Evolutionary conservation across 1,140 invertebrate species (phyloP).

Genomic region (Drosophila quadrilineata): DNA sequence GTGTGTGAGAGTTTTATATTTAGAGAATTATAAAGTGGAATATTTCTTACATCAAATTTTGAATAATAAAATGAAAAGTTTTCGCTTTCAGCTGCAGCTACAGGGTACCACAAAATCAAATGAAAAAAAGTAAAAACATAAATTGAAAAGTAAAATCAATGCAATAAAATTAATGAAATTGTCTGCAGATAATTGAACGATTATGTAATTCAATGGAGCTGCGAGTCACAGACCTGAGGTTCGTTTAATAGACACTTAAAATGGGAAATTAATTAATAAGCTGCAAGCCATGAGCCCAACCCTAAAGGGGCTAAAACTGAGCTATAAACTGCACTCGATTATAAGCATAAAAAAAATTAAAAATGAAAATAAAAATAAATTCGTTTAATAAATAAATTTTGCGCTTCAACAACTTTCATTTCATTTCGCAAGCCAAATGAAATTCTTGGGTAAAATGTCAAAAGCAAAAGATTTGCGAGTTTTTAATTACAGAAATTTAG

Average conservation of each 20-base stretch:
- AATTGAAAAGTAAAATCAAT: background rate
- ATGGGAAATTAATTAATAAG: background rate
- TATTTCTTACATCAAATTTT: constrained; percentile 15
- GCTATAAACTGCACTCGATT: background rate
- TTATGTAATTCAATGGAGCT: background rate
- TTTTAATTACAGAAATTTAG: constrained; percentile 47
- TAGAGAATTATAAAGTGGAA: constrained; percentile 27
- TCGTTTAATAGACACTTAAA: background rate
- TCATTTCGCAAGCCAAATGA: constrained; percentile 18
- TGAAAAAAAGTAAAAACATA: background rate
- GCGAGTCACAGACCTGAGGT: background rate
- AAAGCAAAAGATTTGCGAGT: constrained; percentile 19
- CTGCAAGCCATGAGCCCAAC: too few relatives aligned
- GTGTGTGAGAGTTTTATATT: constrained; percentile 27
- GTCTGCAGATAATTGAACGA: background rate
- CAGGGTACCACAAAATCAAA: background rate
- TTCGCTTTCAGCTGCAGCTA: constrained; percentile 41
- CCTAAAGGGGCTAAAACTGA: too few relatives aligned
- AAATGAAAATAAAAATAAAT: background rate
- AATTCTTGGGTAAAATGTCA: constrained; percentile 41
- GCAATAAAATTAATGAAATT: background rate
- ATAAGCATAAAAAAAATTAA: constrained; percentile 1
- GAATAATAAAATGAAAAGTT: background rate
- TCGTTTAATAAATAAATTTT: background rate
- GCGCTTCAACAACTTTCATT: constrained; percentile 40